Conservation (phyloP, 2,797 vertebrate genomes). For the Phyllotis vaccarum region DNA sequence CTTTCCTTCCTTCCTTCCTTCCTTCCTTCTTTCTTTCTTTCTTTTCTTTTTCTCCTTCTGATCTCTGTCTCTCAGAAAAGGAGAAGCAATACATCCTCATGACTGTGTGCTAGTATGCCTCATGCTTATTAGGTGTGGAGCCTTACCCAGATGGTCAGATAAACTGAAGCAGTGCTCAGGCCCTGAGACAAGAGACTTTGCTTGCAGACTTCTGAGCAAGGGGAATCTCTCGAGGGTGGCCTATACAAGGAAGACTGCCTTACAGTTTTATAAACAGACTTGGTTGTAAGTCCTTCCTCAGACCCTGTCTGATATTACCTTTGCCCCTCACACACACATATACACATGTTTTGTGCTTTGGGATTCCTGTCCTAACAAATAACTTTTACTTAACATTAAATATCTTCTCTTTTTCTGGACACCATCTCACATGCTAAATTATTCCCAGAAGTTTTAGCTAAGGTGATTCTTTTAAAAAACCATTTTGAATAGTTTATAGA, state of each 20-base stretch:
- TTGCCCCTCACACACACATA: neutral
- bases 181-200: neutral
- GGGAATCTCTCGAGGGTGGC: neutral
- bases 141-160: neutral
- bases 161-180: neutral
- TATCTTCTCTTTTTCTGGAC: neutral
- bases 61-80: neutral
- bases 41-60: neutral
- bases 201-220: neutral
- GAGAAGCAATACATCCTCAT: neutral
- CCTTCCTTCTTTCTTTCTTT: too few relatives aligned
- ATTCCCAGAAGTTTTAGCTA: conserved; percentile 23
- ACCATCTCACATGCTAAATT: conserved; percentile 28
- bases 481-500: conserved; percentile 6
- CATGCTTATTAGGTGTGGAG: neutral
- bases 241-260: neutral
- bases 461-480: neutral
- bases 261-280: neutral
- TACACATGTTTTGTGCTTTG: neutral
- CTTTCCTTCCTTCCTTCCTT: too few relatives aligned
- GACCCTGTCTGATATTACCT: neutral
- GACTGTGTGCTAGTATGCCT: neutral
- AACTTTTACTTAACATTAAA: conserved; percentile 51
- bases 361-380: neutral
- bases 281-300: neutral